These are phyloP conservation scores for Microcebus tavaratra DNA, from an alignment of 2,113 vertebrate genomes.

Conservation along the genomic window DNA sequence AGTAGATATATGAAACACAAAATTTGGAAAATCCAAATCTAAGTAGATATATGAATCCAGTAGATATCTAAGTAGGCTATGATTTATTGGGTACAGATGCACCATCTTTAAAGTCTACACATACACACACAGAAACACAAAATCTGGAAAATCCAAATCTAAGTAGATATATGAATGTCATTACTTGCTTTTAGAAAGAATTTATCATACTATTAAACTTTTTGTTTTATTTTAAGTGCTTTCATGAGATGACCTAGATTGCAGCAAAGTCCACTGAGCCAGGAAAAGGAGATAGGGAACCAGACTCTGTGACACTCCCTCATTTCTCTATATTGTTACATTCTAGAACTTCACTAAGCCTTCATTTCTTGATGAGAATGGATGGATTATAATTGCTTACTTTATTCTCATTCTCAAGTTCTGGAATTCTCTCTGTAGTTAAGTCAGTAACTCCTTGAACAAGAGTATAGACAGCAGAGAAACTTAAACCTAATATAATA, in stretches of 20 bases:
- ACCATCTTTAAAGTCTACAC: background rate
- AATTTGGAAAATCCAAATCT: no score
- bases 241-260: background rate
- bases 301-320: background rate
- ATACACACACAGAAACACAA: background rate
- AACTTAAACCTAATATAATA: background rate
- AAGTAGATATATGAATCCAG: no score
- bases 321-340: background rate
- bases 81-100: background rate
- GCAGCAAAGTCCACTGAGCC: background rate
- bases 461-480: background rate
- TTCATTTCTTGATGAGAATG: background rate
- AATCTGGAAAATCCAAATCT: background rate
- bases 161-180: background rate
- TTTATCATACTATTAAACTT: background rate
- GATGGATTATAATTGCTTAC: background rate
- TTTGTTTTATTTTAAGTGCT: background rate
- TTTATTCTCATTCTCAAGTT: background rate
- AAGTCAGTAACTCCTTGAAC: background rate
- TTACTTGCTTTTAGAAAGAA: conserved; percentile 16
- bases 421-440: background rate
- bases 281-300: background rate
- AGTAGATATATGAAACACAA: background rate
- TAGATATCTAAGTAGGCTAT: background rate
- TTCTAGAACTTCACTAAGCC: background rate